These are phyloP conservation scores for Ormyrus nitidulus DNA, from an alignment of 2,888 invertebrate genomes.

Conservation along the genomic window DNA sequence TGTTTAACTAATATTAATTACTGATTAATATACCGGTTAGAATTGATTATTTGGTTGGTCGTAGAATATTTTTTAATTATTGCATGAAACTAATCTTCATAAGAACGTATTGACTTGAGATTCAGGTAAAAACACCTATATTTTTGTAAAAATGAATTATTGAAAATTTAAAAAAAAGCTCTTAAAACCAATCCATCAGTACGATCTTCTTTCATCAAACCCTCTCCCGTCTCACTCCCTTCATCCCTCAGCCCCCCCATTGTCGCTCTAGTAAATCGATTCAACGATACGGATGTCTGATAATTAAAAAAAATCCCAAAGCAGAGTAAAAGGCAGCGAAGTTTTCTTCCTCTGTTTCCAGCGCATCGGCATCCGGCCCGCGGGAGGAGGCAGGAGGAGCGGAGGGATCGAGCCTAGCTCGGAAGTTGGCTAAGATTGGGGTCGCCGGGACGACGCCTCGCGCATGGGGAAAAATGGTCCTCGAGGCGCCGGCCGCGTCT, in stretches of 20 bases:
- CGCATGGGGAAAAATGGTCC: slow-evolving; percentile 48
- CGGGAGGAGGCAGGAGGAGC: not conserved
- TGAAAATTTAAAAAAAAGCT: not conserved
- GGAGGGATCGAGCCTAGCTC: not conserved
- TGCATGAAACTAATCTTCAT: no score
- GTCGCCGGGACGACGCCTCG: slow-evolving; percentile 4
- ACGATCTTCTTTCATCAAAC: no score
- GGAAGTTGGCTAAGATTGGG: not conserved
- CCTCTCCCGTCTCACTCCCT: not conserved
- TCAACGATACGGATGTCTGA: slow-evolving; percentile 5
- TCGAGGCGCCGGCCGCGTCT: slow-evolving; percentile 41
- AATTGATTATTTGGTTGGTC: no score
- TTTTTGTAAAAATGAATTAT: no score
- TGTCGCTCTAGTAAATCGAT: slow-evolving; percentile 15
- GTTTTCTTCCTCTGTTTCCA: not conserved
- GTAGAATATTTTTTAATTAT: no score
- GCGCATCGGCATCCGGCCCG: not conserved
- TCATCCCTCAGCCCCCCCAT: not conserved
- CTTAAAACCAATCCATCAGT: not conserved
- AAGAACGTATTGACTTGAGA: no score
- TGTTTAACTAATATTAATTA: no score
- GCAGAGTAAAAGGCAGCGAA: not conserved
- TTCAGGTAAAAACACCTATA: no score
- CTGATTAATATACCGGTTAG: no score
- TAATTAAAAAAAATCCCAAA: slow-evolving; percentile 27